Evolutionary conservation across 2,888 invertebrate species (phyloP), one percentile per base, ranked within the genome.

Genomic region (Myopa testacea): DNA sequence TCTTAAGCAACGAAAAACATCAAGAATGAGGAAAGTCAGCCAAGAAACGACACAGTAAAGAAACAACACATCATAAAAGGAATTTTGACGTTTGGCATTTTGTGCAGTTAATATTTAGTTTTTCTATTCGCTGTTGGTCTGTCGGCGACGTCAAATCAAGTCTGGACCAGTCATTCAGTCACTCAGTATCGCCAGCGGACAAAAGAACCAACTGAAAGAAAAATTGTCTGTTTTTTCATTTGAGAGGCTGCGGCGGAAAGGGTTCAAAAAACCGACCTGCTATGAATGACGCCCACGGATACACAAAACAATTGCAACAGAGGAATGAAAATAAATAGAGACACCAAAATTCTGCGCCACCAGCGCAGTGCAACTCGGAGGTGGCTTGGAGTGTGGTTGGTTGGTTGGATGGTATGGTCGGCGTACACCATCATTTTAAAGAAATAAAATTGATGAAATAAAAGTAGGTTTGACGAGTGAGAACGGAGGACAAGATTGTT

Each of bases 271-370:
- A 40, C 55, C 55, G 10, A 26, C 55, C 70, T 37, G 12, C 10
- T 8, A 72, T 12, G 72, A 72, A 58, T 60, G 12, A 60, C 72
- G 60, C 60, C 40, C 60, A 72, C 60, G 60, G 34, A 60, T 60
- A 72, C 58, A 40, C 40, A 37, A 62, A 73, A 73, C 62, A 73
- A 73, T 73, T 73, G 73, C 45, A 50, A 26, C 65, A 7, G 34
- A 14, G 65, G 65, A 26, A 12, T 37, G 37, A 34, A 65, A 38
- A 60, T 40, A 19, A 60, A 73, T 10, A 60, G 45, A 73, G 38
- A 26, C 10, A 55, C 55, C 26, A 26, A 69, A 19, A 50, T 26
- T 69, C 40, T 16, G 26, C 1, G 26, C 26, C 10, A 7, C 40
- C 45, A 69, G 69, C 50, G 69, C 69, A 69, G 69, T 69, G 69